These are phyloP conservation scores for Chiloscyllium punctatum DNA, from an alignment of 2,797 vertebrate genomes.

Conservation along the genomic window DNA sequence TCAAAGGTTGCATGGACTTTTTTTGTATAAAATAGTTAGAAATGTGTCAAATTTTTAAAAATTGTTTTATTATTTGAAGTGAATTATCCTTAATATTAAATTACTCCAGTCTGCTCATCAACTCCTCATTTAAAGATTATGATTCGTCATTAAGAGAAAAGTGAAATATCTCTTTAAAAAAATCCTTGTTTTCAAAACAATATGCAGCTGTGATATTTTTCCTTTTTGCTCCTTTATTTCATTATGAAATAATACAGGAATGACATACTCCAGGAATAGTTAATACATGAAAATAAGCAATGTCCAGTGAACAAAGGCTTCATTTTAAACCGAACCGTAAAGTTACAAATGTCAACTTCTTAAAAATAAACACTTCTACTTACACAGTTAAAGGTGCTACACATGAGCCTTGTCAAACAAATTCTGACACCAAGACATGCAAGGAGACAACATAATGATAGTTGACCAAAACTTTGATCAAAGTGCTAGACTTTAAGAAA, in stretches of 20 bases:
- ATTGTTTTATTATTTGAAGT: neutral
- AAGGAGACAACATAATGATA: neutral
- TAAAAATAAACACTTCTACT: neutral
- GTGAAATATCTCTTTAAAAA: too few relatives aligned
- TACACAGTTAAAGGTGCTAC: neutral
- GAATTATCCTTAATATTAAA: neutral
- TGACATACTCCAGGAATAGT: neutral
- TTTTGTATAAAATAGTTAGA: neutral
- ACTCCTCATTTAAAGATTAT: too few relatives aligned
- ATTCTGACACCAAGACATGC: neutral
- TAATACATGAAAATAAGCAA: neutral
- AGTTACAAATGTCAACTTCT: neutral
- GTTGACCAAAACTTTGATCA: neutral
- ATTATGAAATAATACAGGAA: neutral
- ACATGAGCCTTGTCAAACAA: neutral
- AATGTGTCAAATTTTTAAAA: neutral
- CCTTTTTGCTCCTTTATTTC: neutral
- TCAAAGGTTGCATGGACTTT: too few relatives aligned
- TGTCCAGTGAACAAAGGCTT: neutral
- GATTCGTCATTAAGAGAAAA: too few relatives aligned
- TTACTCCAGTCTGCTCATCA: neutral
- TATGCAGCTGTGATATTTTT: too few relatives aligned
- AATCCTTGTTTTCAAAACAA: too few relatives aligned
- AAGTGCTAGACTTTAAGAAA: neutral
- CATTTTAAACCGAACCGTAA: neutral